Base-by-base conservation (phyloP, 2,797 vertebrate genomes). In the Anolis apletophallus region DNA sequence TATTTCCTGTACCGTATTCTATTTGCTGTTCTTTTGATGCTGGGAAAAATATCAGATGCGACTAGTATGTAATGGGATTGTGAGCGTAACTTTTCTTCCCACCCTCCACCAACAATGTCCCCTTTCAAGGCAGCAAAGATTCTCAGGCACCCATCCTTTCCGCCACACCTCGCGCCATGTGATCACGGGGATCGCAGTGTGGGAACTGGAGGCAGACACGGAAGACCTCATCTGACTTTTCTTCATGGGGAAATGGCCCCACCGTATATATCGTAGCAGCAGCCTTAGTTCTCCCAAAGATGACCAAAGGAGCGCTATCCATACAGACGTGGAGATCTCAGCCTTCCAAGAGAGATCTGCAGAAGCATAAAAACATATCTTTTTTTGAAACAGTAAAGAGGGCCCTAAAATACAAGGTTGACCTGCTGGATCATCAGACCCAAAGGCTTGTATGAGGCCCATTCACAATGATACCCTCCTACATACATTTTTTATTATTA, bases 111-210 rank as follows among this genome's bases (percentile, higher is more conserved):
- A 89, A 91, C 89, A 91, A 64, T 1, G 0, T 55, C 87, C 90
- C 85, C 90, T 85, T 83, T 86, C 73, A 50, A 50, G 16, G 23
- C 50, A 40, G 81, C 85, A 55, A 80, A 68, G 74, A 11, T 87
- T 93, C 93, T 92, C 93, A 94, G 91, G 86, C 61, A 29, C 57
- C 4, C 40, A 1, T 83, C 90, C 72, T 80, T 21, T 0, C 17
- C 55, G 77, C 88, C 82, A 90, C 32, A 52, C 7, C 89, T 90
- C 85, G 72, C 81, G 85, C 72, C 81, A 83, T 87, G 81, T 83
- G 85, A 80, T 72, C 76, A 32, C 76, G 50, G 29, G 23, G 84
- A 72, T 29, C 21, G 2, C 69, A 81, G 77, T 34, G 55, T 80
- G 74, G 59, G 86, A 72, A 83, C 75, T 32, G 3, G 54, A 52